Conservation (phyloP, 37 sponge, comb jelly and placozoan genomes). For the Crambe crambe region DNA sequence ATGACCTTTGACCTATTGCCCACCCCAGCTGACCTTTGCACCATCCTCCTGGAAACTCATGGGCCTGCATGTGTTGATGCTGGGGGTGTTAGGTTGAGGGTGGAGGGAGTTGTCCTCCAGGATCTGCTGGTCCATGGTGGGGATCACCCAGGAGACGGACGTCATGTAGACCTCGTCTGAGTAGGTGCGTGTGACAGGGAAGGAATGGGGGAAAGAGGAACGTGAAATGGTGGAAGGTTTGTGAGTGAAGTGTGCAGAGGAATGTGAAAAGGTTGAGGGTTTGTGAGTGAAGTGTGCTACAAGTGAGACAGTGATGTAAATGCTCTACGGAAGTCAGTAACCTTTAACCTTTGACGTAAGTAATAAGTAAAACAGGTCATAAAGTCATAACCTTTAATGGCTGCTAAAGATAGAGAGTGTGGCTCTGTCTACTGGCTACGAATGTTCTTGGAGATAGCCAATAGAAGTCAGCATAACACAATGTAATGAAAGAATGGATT, state of each 20-base stretch:
- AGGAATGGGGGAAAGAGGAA: background rate
- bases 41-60: conserved; percentile 86
- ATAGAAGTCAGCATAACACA: too few relatives aligned
- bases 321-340: too few relatives aligned
- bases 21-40: conserved; percentile 54
- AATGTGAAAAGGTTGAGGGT: background rate
- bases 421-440: too few relatives aligned
- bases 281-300: background rate
- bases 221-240: background rate
- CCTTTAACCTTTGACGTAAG: too few relatives aligned
- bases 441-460: too few relatives aligned
- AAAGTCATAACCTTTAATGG: too few relatives aligned
- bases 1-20: background rate
- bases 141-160: conserved; percentile 57
- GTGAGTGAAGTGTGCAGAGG: background rate
- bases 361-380: too few relatives aligned
- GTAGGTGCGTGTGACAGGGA: background rate
- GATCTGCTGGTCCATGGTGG: conserved; percentile 14
- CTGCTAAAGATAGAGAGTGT: too few relatives aligned
- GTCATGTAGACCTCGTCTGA: conserved; percentile 61
- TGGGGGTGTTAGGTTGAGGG: conserved; percentile 32
- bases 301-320: too few relatives aligned
- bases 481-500: too few relatives aligned
- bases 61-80: conserved; percentile 79
- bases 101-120: background rate